Conservation (phyloP, 1,140 invertebrate species). For the Maniola jurtina region DNA sequence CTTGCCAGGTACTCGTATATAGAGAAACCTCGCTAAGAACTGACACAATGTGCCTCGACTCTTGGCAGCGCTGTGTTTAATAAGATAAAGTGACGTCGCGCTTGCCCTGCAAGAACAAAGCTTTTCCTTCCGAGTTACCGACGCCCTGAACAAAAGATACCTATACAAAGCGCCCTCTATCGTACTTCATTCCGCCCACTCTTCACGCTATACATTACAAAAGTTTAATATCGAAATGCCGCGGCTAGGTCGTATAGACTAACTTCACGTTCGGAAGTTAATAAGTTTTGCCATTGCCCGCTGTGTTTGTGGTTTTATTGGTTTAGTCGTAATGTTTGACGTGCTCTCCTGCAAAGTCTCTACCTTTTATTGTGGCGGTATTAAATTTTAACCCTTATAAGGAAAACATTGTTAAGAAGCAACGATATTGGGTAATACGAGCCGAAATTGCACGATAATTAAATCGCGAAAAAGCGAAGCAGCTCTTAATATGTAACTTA, state of each 20-base stretch:
- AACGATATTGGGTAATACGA: no score
- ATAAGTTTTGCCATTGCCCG: slow-evolving; percentile 13
- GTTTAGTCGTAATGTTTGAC: slow-evolving; percentile 5
- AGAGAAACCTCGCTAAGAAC: background rate
- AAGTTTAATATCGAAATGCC: slow-evolving; percentile 13
- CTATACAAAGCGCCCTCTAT: slow-evolving; percentile 5
- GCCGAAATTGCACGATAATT: no score
- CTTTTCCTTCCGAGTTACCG: slow-evolving; percentile 11
- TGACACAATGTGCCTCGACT: background rate
- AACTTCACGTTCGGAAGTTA: slow-evolving; percentile 13
- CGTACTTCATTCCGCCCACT: slow-evolving; percentile 2
- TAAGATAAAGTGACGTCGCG: slow-evolving; percentile 10
- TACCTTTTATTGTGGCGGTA: background rate
- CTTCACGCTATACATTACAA: slow-evolving; percentile 13
- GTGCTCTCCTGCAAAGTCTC: background rate
- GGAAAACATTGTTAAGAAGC: no score
- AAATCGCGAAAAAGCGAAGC: no score
- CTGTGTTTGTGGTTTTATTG: slow-evolving; percentile 14
- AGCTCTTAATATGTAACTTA: no score
- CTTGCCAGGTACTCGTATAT: background rate
- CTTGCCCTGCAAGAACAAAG: slow-evolving; percentile 9
- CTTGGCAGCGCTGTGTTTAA: background rate
- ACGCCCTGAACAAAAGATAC: slow-evolving; percentile 8
- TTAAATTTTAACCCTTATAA: background rate
- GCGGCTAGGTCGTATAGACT: slow-evolving; percentile 5